A percentile compares a stretch with the other conserved stretches of the same genome.
Evolutionary conservation across 2,113 vertebrate genomes (phyloP).

Genomic region (Cephalopholis sonnerati): DNA sequence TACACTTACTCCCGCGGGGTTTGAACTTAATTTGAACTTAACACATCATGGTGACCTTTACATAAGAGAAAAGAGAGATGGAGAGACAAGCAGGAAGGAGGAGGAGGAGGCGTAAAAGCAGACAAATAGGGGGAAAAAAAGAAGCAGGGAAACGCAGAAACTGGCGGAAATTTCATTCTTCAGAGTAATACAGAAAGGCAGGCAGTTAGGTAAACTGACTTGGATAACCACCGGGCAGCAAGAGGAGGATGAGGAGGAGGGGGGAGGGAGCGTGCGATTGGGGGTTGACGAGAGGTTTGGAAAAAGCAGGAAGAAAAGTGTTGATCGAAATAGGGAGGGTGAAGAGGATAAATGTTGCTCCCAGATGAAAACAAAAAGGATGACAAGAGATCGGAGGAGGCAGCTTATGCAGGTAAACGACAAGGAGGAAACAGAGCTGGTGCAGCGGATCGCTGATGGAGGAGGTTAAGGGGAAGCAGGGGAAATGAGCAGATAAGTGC

Average conservation of each 20-base stretch:
- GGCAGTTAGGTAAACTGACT: conserved; percentile 52
- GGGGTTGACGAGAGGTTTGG: conserved; percentile 6
- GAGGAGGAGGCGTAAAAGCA: conserved; percentile 7
- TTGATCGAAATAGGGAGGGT: conserved; percentile 42
- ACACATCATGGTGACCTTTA: conserved; percentile 67
- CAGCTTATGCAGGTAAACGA: conserved; percentile 54
- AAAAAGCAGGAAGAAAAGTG: conserved; percentile 1
- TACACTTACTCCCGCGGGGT: conserved; percentile 22
- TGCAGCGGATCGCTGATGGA: not conserved
- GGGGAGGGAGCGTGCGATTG: not conserved
- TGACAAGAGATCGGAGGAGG: conserved; percentile 47
- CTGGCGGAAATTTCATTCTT: conserved; percentile 24
- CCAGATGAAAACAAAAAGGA: conserved; percentile 60
- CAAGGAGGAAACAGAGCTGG: conserved; percentile 35
- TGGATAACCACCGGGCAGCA: conserved; percentile 20
- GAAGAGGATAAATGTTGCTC: conserved; percentile 61
- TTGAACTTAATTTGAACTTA: conserved; percentile 72
- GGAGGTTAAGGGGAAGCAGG: conserved; percentile 8
- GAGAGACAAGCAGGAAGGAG: not conserved
- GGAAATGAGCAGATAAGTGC: conserved; percentile 23
- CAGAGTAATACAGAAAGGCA: conserved; percentile 54
- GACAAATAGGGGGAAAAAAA: conserved; percentile 8
- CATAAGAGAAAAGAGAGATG: conserved; percentile 19
- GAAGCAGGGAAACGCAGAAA: conserved; percentile 20
- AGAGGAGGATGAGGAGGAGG: not conserved